Evolutionary conservation across 2,113 vertebrate species (phyloP).

Genomic region (Meriones unguiculatus): DNA sequence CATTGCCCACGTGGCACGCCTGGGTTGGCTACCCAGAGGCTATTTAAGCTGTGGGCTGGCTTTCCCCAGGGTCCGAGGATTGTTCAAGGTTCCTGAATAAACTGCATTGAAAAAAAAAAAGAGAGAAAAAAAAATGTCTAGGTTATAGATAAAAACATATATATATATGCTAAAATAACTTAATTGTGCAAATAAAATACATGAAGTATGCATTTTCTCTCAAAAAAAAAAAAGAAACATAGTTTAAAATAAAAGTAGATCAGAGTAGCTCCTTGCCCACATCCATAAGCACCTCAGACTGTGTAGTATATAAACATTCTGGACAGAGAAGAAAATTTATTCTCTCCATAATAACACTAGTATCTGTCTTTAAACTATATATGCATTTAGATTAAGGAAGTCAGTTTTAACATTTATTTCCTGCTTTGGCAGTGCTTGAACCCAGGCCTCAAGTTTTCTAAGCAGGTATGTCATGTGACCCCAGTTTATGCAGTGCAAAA

Average conservation of each 20-base stretch:
- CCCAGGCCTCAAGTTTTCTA: background rate
- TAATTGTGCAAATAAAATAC: background rate
- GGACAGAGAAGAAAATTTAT: background rate
- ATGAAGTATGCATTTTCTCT: background rate
- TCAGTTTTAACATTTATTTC: background rate
- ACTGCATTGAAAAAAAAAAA: too few species aligned
- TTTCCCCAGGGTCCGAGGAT: too few species aligned
- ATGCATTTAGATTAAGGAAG: background rate
- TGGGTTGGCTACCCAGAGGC: too few species aligned
- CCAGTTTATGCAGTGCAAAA: too few species aligned
- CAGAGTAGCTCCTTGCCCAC: background rate
- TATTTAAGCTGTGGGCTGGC: too few species aligned
- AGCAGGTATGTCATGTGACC: too few species aligned
- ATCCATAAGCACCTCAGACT: background rate
- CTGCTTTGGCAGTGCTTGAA: background rate
- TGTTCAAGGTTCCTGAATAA: too few species aligned
- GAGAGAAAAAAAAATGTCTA: constrained; percentile 15
- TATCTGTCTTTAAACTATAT: background rate
- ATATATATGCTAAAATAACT: background rate
- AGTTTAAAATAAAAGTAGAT: background rate
- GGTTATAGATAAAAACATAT: background rate
- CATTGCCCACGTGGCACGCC: too few species aligned
- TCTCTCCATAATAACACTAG: background rate
- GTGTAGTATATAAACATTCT: background rate
- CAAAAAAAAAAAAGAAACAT: too few species aligned